Base-by-base conservation (phyloP, 2,113 vertebrate species). In the Erinaceus europaeus region DNA sequence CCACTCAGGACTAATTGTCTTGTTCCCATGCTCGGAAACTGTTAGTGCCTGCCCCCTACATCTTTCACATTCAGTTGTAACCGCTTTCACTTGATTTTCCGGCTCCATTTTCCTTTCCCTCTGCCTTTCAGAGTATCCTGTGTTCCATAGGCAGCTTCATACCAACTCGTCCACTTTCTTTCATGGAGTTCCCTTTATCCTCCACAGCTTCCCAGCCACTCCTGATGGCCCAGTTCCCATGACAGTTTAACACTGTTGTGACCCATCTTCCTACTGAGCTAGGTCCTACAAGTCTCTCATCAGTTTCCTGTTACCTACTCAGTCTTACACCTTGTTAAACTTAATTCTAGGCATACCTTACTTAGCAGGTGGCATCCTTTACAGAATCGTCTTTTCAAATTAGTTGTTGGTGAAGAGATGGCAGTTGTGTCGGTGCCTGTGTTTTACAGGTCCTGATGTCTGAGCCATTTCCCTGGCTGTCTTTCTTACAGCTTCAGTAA, bases 361-460 rank as follows among this genome's bases (percentile, higher is more conserved):
- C n/a, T n/a, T n/a, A n/a, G n/a, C n/a, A n/a, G 62, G 5, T 73
- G 25, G 61, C 84, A 64, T 67, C n/a, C 20, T 77, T 90, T 82
- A 84, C 53, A 48, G 83, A 69, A 83, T 86, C 48, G 48, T 48
- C 44, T 74, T 71, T 90, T 74, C 44, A 46, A 25, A 38, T 82
- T 84, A 32, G 25, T 80, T 65, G 38, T 87, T 84, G 15, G 52
- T 53, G 21, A 40, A 46, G 46, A 52, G 34, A n/a, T n/a, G n/a
- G n/a, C n/a, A n/a, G n/a, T n/a, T n/a, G n/a, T n/a, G n/a, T n/a
- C n/a, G n/a, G n/a, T n/a, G n/a, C n/a, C n/a, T n/a, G n/a, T n/a
- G n/a, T n/a, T n/a, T n/a, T n/a, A n/a, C n/a, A 78, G 46, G 72
- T 79, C 36, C 78, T 74, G 21, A 11, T 53, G 1, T 53, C 40